These are phyloP conservation scores for Caenorhabditis virilis DNA, from an alignment of 2,888 invertebrate genomes.

Conservation along the genomic window DNA sequence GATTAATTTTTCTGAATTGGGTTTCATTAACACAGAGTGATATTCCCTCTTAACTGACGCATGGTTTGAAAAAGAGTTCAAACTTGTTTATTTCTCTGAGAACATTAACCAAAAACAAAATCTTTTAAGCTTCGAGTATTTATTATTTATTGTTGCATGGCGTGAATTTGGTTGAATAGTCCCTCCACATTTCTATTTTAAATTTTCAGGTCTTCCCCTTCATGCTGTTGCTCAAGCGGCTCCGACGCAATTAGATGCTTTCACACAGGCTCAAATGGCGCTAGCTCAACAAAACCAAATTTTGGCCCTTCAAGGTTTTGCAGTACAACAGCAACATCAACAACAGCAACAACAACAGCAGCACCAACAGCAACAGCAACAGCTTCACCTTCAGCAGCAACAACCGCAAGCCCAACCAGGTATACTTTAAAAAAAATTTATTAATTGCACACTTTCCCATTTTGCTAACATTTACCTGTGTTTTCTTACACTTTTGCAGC, in stretches of 20 bases:
- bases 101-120: no score
- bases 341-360: slow-evolving; percentile 8
- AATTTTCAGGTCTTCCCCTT: slow-evolving; percentile 13
- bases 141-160: no score
- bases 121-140: no score
- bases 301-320: slow-evolving; percentile 30
- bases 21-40: no score
- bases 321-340: slow-evolving; percentile 24
- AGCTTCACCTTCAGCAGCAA: slow-evolving; percentile 13
- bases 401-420: slow-evolving; percentile 8
- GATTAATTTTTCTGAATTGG: no score
- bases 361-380: no score
- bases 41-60: no score
- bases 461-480: slow-evolving; percentile 7
- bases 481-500: slow-evolving; percentile 3
- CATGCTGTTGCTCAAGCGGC: neutral
- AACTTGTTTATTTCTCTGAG: no score
- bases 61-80: no score
- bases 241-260: slow-evolving; percentile 20
- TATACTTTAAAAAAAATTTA: neutral
- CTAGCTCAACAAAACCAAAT: slow-evolving; percentile 34
- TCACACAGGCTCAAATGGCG: slow-evolving; percentile 25
- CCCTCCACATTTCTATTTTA: no score
- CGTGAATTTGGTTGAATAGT: no score
- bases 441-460: neutral